Base-by-base conservation (phyloP, 2,888 invertebrate genomes). In the Drosophila barbarae region DNA sequence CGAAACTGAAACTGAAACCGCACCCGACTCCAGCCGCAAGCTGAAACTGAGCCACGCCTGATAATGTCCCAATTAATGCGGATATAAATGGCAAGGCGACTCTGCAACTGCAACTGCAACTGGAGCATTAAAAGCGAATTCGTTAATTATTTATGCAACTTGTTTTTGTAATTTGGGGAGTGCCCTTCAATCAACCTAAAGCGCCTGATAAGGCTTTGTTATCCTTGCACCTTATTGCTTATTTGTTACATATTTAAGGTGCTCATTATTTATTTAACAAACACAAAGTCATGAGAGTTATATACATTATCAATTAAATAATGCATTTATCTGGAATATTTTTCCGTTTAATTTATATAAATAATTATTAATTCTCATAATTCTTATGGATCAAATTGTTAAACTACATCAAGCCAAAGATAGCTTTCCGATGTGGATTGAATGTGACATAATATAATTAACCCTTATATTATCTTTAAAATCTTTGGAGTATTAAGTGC, bases 41-140 rank as follows among this genome's bases (percentile, higher is more conserved):
- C 51, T 55, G 18, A 15, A 30, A 28, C 54, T 18, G 47, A 47
- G 26, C 47, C 32, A 21, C 46, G 46, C 46, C 46, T 38, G 55
- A 56, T 56, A 56, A 56, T 56, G 55, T 51, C 38, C 55, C 55
- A 51, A 56, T 51, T 56, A 56, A 56, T 30, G 55, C 9, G 28
- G 8, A 30, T 23, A 51, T 38, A 26, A 46, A 35, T n/a, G 44
- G 21, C 42, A 6, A 42, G 26, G 23, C 42, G n/a, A n/a, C n/a
- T 23, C 30, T 21, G 41, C 10, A 52, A 42, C 41, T 41, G 46
- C 12, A 39, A 38, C 38, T 18, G 38, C 28, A 41, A 26, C 51
- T 39, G 18, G 9, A 4, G 39, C 32, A 32, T 53, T 42, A 13
- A 53, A 15, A 53, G 32, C 46, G 46, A 23, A 23, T 53, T 32